Evolutionary conservation across 2,888 invertebrate species (phyloP).

Genomic region (Agrochola litura): DNA sequence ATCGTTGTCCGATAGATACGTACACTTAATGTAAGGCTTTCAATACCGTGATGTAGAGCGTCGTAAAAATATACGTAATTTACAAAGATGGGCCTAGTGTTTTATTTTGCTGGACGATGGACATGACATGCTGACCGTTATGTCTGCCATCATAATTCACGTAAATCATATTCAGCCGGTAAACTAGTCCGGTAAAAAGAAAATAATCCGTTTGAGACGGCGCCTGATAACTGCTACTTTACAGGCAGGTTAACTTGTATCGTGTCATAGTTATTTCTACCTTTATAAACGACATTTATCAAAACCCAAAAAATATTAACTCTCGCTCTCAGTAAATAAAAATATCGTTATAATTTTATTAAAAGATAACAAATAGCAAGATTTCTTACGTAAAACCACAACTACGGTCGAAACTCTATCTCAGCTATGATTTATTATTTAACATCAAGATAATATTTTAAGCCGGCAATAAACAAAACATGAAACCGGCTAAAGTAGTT

Average conservation of each 20-base stretch:
- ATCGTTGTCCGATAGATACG: constrained; percentile 69
- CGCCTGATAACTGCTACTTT: constrained; percentile 60
- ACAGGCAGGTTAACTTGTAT: constrained; percentile 47
- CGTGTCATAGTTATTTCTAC: constrained; percentile 24
- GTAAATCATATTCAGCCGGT: constrained; percentile 70
- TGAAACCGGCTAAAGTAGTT: constrained; percentile 74
- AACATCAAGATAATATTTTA: constrained; percentile 75
- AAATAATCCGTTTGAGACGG: constrained; percentile 58
- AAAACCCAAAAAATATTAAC: constrained; percentile 30
- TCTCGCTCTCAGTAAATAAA: constrained; percentile 27
- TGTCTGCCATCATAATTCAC: constrained; percentile 77
- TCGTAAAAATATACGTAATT: constrained; percentile 69
- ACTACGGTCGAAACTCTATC: constrained; percentile 77
- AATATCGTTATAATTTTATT: constrained; percentile 44
- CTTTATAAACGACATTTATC: constrained; percentile 34
- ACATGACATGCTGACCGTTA: constrained; percentile 70
- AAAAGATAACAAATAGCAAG: constrained; percentile 41
- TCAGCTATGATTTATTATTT: constrained; percentile 82
- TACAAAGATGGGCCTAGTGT: constrained; percentile 58
- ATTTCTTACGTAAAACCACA: constrained; percentile 50
- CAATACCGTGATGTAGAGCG: constrained; percentile 64
- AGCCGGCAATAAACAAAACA: constrained; percentile 81
- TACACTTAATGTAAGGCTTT: constrained; percentile 67
- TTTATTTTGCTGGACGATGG: constrained; percentile 65
- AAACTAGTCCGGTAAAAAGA: constrained; percentile 77